Evolutionary conservation across 35 echinoderm and acorn worm genomes (phyloP).

Genomic region (Anneissia japonica): DNA sequence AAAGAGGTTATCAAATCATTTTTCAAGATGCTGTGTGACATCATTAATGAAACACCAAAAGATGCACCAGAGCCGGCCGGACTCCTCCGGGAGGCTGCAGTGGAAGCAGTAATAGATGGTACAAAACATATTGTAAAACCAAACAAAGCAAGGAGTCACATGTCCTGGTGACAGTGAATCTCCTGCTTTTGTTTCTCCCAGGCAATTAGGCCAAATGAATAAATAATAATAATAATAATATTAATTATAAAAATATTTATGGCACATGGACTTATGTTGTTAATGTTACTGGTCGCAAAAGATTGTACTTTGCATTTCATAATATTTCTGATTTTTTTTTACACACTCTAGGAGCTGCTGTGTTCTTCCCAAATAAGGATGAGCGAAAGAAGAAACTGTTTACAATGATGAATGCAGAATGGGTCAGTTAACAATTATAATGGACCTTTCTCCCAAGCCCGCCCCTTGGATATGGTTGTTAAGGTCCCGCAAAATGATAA

Average conservation of each 20-base stretch:
- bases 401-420: constrained; percentile 70
- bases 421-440: constrained; percentile 18
- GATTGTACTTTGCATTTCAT: too few relatives aligned
- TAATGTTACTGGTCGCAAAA: too few relatives aligned
- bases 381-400: constrained; percentile 77
- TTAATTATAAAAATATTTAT: too few relatives aligned
- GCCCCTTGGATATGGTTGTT: background rate
- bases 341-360: constrained; percentile 68
- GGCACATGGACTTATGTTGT: too few relatives aligned
- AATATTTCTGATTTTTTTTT: too few relatives aligned
- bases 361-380: constrained; percentile 94
- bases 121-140: too few relatives aligned
- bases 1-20: background rate
- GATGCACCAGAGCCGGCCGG: background rate
- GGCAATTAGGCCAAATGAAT: too few relatives aligned
- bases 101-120: background rate
- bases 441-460: too few relatives aligned
- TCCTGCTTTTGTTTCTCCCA: too few relatives aligned
- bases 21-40: background rate
- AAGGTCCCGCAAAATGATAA: background rate
- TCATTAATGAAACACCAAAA: background rate
- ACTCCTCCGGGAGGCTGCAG: background rate
- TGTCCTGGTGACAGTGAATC: too few relatives aligned
- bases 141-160: too few relatives aligned
- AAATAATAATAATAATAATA: too few relatives aligned